Conservation (phyloP, 2,888 invertebrate species). For the Caenorhabditis zanzibari region DNA sequence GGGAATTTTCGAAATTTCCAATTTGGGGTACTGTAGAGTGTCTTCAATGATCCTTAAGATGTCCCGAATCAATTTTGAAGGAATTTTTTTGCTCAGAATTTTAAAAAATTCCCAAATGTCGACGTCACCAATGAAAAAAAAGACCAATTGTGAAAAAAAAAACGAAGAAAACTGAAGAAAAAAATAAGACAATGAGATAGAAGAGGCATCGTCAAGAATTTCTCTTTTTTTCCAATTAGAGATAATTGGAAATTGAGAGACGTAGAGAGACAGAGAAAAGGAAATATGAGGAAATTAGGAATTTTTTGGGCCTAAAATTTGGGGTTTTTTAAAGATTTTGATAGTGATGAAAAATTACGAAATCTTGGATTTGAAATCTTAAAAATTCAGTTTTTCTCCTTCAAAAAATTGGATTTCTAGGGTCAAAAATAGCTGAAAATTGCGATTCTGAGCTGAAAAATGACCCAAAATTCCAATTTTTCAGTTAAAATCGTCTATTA, state of each 20-base stretch:
- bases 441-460: not conserved
- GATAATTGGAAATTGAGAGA: not conserved
- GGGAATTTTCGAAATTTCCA: no score
- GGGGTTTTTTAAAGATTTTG: not conserved
- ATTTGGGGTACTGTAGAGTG: no score
- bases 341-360: not conserved
- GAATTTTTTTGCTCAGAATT: no score
- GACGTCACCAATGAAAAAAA: no score
- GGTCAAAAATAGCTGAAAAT: no score
- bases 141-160: no score
- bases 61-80: no score
- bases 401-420: no score
- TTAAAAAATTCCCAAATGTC: not conserved
- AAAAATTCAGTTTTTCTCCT: no score
- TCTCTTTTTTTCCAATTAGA: not conserved
- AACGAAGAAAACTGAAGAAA: not conserved
- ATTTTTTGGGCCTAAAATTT: conserved; percentile 2
- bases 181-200: not conserved
- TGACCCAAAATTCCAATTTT: not conserved
- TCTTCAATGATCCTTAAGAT: no score
- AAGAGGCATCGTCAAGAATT: not conserved
- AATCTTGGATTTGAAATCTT: no score
- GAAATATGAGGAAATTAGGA: not conserved
- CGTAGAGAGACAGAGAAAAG: not conserved
- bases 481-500: not conserved